Evolutionary conservation across 2,113 vertebrate genomes (phyloP).

Genomic region (rat (Rattus norvegicus)): GRCr8 NC_086028.1:10397001-10397500

Average conservation of each 20-base stretch:
- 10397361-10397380: neutral
- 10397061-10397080: neutral
- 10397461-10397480: neutral
- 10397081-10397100: neutral
- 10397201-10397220: neutral
- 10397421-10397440: neutral
- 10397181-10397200: neutral
- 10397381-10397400: neutral
- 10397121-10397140: neutral
- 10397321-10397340: slow-evolving; percentile 19
- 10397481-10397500: neutral
- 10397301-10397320: neutral
- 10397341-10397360: neutral
- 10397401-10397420: no score
- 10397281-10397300: slow-evolving; percentile 41
- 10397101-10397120: neutral
- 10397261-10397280: slow-evolving; percentile 40
- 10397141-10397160: neutral
- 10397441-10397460: neutral
- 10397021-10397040: neutral
- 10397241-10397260: neutral
- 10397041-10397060: neutral
- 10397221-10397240: neutral
- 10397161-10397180: neutral
- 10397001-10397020: neutral